These are phyloP conservation scores for Theonella swinhoei DNA, from an alignment of 37 sponge, comb jelly and placozoan species.

Conservation along the genomic window DNA sequence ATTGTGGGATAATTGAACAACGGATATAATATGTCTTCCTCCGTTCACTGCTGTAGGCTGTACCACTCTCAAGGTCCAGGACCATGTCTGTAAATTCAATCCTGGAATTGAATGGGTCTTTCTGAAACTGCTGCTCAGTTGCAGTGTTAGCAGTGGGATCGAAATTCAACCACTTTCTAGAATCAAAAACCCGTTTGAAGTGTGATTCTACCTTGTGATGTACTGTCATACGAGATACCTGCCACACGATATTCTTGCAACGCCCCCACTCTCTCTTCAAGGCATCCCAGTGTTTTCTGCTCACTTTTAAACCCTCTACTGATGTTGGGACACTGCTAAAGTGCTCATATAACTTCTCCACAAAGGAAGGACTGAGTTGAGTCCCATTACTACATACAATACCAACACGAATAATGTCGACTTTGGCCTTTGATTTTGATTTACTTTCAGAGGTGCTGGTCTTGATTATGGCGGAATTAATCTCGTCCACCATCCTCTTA, in stretches of 20 bases:
- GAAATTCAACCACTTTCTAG: conserved; percentile 21
- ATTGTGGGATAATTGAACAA: conserved; percentile 9
- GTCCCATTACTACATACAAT: conserved; percentile 43
- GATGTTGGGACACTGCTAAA: conserved; percentile 5
- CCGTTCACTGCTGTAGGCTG: conserved; percentile 2
- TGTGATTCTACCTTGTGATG: neutral
- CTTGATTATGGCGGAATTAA: neutral
- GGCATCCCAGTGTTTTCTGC: conserved; percentile 34
- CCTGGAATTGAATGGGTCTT: conserved; percentile 12
- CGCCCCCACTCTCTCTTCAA: conserved; percentile 27
- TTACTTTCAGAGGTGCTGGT: neutral
- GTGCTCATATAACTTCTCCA: conserved; percentile 56
- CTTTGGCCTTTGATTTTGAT: neutral
- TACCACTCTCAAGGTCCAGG: conserved; percentile 49
- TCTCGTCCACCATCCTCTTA: neutral
- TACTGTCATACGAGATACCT: conserved; percentile 5
- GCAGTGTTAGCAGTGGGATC: conserved; percentile 4
- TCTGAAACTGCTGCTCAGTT: conserved; percentile 40
- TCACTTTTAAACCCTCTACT: conserved; percentile 16
- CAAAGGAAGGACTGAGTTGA: conserved; percentile 56
- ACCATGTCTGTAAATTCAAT: neutral
- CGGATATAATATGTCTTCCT: conserved; percentile 23
- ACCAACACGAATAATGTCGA: conserved; percentile 3
- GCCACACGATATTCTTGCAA: conserved; percentile 33
- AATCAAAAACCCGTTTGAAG: neutral